Evolutionary conservation across 30 jellyfish, hydroid and myxozoan genomes (phyloP).

Genomic region (Chironex yamaguchii): DNA sequence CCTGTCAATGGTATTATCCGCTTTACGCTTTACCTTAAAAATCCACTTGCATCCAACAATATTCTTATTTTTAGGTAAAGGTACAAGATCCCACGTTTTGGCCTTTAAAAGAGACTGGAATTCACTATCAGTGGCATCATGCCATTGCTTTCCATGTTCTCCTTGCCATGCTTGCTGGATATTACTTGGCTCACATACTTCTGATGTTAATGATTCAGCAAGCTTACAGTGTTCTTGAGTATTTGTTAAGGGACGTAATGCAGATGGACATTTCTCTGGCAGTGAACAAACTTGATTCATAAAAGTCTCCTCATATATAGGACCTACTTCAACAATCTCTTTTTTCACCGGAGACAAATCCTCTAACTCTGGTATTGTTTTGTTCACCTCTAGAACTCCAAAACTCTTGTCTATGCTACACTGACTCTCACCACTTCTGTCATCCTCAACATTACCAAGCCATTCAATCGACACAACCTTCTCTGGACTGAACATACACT

Average conservation of each 20-base stretch:
- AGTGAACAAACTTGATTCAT: constrained; percentile 4
- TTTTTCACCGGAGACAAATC: no score
- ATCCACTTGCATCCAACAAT: constrained; percentile 40
- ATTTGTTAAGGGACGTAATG: constrained; percentile 12
- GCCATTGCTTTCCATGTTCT: constrained; percentile 29
- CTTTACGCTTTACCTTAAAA: constrained; percentile 25
- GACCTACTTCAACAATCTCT: no score
- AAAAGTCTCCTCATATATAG: background rate
- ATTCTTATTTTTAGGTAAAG: constrained; percentile 2
- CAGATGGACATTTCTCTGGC: constrained; percentile 13
- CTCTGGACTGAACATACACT: no score
- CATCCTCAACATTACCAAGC: no score
- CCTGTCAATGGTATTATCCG: constrained; percentile 8
- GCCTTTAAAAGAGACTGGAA: constrained; percentile 1
- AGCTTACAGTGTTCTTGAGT: background rate
- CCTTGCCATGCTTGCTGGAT: constrained; percentile 28
- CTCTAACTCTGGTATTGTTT: no score
- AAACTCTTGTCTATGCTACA: no score
- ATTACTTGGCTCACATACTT: constrained; percentile 22
- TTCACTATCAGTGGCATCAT: constrained; percentile 25
- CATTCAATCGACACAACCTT: no score
- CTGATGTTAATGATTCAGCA: constrained; percentile 20
- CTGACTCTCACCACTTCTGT: no score
- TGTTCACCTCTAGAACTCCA: no score
- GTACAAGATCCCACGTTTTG: constrained; percentile 26